These are phyloP conservation scores for Tuta absoluta DNA, from an alignment of 2,888 invertebrate species.

Conservation along the genomic window DNA sequence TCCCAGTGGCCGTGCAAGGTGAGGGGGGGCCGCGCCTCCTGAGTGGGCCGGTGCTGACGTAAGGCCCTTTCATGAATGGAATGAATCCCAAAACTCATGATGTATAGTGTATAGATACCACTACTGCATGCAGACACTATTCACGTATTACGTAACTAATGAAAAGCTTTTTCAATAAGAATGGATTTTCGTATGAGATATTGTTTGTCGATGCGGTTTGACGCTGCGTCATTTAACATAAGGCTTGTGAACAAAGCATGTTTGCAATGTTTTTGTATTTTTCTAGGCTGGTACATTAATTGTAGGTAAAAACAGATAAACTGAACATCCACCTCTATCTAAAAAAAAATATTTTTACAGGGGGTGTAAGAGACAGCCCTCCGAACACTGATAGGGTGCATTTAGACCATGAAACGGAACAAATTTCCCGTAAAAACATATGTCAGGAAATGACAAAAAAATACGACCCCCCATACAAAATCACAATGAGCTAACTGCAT, in stretches of 20 bases:
- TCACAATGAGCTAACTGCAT: too few species aligned
- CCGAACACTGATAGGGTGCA: too few species aligned
- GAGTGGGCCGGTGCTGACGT: constrained; percentile 67
- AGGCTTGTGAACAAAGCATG: neutral
- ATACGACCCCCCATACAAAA: too few species aligned
- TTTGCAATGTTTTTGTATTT: neutral
- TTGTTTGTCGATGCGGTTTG: neutral
- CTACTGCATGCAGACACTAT: constrained; percentile 23
- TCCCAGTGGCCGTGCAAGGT: constrained; percentile 47
- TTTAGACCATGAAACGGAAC: too few species aligned
- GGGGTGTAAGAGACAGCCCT: too few species aligned
- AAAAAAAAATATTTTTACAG: too few species aligned
- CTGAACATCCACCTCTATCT: too few species aligned
- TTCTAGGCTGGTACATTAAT: too few species aligned
- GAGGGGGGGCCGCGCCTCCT: constrained; percentile 60
- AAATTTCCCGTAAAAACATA: too few species aligned
- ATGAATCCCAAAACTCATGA: constrained; percentile 53
- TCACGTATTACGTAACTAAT: constrained; percentile 18
- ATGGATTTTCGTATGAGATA: neutral
- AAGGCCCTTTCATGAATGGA: constrained; percentile 75
- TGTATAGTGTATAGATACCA: constrained; percentile 13
- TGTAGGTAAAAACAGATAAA: too few species aligned
- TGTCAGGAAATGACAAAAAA: too few species aligned
- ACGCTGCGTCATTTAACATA: neutral
- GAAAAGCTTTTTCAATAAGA: constrained; percentile 7